Percentiles rank a stretch among this genome's conserved stretches.
Conservation (phyloP, 2,888 invertebrate species). For the Cephus runcator region DNA sequence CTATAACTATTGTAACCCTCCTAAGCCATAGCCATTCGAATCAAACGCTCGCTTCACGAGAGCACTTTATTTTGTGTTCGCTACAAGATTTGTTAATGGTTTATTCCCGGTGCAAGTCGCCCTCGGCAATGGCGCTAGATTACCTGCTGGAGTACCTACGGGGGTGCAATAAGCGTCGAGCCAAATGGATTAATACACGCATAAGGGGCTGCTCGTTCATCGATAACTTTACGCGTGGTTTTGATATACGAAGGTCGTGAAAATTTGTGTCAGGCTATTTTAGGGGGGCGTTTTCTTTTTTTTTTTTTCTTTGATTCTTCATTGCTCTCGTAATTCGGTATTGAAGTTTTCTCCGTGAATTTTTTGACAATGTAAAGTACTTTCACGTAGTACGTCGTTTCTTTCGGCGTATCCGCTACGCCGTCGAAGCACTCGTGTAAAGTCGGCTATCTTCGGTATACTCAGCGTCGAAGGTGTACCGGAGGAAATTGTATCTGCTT, state of each 20-base stretch:
- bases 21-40: constrained; percentile 37
- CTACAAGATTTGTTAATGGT: constrained; percentile 53
- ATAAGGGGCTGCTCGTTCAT: neutral
- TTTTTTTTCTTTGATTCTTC: neutral
- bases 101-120: constrained; percentile 25
- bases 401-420: no score
- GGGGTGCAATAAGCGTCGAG: constrained; percentile 49
- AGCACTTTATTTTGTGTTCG: constrained; percentile 48
- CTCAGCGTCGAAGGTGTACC: neutral
- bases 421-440: neutral
- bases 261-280: neutral
- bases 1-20: constrained; percentile 15
- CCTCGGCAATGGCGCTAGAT: constrained; percentile 29
- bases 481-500: neutral
- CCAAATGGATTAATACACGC: constrained; percentile 37
- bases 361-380: no score
- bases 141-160: constrained; percentile 42
- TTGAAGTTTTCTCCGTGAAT: neutral
- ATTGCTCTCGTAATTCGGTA: neutral
- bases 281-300: neutral
- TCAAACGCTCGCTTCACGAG: constrained; percentile 47
- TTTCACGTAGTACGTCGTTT: neutral
- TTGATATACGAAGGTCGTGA: neutral
- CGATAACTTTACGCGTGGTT: neutral
- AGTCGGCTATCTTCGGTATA: neutral